Conservation (phyloP, 2,888 invertebrate species). For the Caenorhabditis uteleia region DNA sequence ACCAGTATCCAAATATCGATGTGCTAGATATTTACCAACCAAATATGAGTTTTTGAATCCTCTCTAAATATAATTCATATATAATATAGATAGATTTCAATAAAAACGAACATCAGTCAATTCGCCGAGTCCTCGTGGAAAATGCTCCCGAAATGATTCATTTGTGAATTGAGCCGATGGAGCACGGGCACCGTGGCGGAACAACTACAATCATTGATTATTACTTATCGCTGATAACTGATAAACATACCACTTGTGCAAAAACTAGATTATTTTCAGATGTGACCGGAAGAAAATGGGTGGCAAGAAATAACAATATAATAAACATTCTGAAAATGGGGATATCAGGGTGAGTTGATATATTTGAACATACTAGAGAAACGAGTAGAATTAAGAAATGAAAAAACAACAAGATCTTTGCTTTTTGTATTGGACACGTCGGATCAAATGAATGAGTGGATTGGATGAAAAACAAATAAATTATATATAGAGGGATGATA, state of each 20-base stretch:
- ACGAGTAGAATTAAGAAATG: too few relatives aligned
- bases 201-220: slow-evolving; percentile 9
- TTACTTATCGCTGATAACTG: neutral
- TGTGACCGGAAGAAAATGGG: slow-evolving; percentile 2
- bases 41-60: slow-evolving; percentile 30
- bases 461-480: too few relatives aligned
- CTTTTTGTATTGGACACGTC: too few relatives aligned
- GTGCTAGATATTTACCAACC: slow-evolving; percentile 12
- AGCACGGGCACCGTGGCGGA: slow-evolving; percentile 38
- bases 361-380: too few relatives aligned
- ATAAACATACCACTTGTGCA: slow-evolving; percentile 7
- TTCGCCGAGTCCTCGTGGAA: slow-evolving; percentile 30
- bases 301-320: neutral
- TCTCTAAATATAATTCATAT: slow-evolving; percentile 13
- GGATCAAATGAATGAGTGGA: too few relatives aligned
- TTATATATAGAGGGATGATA: too few relatives aligned
- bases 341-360: too few relatives aligned
- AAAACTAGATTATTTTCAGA: slow-evolving; percentile 2
- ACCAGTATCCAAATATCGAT: slow-evolving; percentile 13
- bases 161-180: slow-evolving; percentile 15
- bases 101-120: slow-evolving; percentile 29
- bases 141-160: neutral
- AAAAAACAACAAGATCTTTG: too few relatives aligned
- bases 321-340: too few relatives aligned
- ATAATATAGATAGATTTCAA: neutral